Conservation (phyloP, 2,888 invertebrate species). For the Mallateleia sp. region DNA sequence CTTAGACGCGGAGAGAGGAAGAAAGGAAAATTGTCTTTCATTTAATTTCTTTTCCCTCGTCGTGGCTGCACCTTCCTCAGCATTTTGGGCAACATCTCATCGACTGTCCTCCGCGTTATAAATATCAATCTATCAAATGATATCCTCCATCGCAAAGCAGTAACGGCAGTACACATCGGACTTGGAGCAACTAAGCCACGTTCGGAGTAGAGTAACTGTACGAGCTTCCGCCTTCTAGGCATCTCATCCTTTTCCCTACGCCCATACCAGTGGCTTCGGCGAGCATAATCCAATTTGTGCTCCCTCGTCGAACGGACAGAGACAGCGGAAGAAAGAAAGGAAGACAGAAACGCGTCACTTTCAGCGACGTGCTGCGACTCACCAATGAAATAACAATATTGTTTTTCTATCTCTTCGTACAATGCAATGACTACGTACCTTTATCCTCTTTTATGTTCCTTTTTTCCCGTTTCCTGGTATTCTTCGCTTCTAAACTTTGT, state of each 20-base stretch:
- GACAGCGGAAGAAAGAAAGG: constrained; percentile 52
- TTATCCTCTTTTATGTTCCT: constrained; percentile 57
- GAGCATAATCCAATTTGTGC: constrained; percentile 89
- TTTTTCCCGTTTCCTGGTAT: constrained; percentile 44
- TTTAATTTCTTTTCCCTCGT: constrained; percentile 68
- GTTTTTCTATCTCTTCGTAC: constrained; percentile 85
- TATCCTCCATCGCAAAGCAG: constrained; percentile 75
- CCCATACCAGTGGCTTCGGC: constrained; percentile 75
- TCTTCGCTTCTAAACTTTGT: constrained; percentile 64
- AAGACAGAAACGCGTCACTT: constrained; percentile 86
- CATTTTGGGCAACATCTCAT: constrained; percentile 80
- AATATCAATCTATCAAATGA: constrained; percentile 88
- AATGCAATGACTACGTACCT: constrained; percentile 66
- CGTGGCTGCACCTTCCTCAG: constrained; percentile 44
- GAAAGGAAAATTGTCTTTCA: constrained; percentile 70
- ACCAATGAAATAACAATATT: constrained; percentile 88
- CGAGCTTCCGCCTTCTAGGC: constrained; percentile 72
- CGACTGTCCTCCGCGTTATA: constrained; percentile 86
- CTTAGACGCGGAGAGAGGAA: constrained; percentile 50
- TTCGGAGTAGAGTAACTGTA: constrained; percentile 64
- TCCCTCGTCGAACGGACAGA: constrained; percentile 81
- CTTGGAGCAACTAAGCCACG: constrained; percentile 69
- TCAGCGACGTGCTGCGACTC: constrained; percentile 88
- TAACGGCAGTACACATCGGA: constrained; percentile 73
- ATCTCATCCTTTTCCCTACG: constrained; percentile 73